Conservation (phyloP, 1,140 invertebrate species). For the Polyergus mexicanus region DNA sequence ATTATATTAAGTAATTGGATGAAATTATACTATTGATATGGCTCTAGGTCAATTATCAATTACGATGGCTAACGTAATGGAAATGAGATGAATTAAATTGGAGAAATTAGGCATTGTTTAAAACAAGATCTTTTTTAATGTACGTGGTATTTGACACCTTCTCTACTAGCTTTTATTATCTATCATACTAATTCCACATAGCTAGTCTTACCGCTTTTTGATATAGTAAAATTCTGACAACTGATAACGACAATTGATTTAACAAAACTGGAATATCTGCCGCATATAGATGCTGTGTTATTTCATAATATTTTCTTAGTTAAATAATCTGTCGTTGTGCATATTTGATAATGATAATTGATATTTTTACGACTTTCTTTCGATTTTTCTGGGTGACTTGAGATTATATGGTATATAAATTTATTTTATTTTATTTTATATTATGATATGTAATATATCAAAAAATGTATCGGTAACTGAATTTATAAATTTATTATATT, state of each 20-base stretch:
- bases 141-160: background rate
- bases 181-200: background rate
- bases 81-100: constrained; percentile 16
- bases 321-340: constrained; percentile 14
- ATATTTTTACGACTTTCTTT: background rate
- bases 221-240: constrained; percentile 3
- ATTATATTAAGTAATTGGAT: background rate
- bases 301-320: background rate
- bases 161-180: background rate
- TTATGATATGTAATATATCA: background rate
- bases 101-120: constrained; percentile 26
- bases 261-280: background rate
- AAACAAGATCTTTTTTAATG: background rate
- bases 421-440: background rate
- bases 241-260: constrained; percentile 27
- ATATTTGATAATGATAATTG: background rate
- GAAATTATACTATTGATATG: background rate
- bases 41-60: constrained; percentile 5
- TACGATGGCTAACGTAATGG: background rate
- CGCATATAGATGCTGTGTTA: background rate
- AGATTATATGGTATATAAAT: background rate
- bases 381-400: background rate
- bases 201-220: background rate
- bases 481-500: constrained; percentile 1
- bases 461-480: background rate